Percentiles rank a stretch among this genome's conserved stretches.
These are phyloP conservation scores for Crypturellus undulatus DNA, from an alignment of 2,113 vertebrate genomes.

Conservation along the genomic window DNA sequence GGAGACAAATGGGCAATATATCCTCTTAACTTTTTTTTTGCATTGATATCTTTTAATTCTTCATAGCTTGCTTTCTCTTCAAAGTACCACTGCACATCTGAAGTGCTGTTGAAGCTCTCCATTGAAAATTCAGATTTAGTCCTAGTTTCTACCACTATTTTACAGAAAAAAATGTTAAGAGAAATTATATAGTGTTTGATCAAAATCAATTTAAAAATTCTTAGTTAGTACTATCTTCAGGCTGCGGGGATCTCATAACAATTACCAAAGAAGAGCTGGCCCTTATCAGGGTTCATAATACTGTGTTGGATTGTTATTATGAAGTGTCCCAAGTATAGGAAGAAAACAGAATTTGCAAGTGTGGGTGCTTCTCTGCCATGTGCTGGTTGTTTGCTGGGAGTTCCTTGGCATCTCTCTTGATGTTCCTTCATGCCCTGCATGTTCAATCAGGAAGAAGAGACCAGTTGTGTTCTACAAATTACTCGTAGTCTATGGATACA, in stretches of 20 bases:
- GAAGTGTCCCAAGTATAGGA: background rate
- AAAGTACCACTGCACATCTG: background rate
- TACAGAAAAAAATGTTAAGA: background rate
- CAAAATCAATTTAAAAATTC: background rate
- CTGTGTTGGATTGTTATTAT: background rate
- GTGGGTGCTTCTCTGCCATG: fast-evolving
- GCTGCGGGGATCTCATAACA: background rate
- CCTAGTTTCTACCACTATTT: background rate
- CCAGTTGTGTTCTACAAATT: background rate
- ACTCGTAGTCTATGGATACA: background rate
- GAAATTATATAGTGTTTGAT: background rate
- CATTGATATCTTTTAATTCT: background rate
- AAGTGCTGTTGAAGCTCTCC: background rate
- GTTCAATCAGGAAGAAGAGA: background rate
- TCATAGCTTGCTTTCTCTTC: background rate
- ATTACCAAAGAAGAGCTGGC: background rate
- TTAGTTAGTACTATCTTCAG: background rate
- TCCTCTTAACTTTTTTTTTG: background rate
- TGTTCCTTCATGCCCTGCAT: background rate
- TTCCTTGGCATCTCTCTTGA: background rate
- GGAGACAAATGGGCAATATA: background rate
- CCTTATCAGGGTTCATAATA: background rate
- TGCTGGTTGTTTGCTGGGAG: background rate
- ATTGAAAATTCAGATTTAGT: background rate
- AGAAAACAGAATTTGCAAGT: background rate